phyloP scores from a whole-genome alignment of 2,888 invertebrate species.

The Cerceris ruficornis region DNA sequence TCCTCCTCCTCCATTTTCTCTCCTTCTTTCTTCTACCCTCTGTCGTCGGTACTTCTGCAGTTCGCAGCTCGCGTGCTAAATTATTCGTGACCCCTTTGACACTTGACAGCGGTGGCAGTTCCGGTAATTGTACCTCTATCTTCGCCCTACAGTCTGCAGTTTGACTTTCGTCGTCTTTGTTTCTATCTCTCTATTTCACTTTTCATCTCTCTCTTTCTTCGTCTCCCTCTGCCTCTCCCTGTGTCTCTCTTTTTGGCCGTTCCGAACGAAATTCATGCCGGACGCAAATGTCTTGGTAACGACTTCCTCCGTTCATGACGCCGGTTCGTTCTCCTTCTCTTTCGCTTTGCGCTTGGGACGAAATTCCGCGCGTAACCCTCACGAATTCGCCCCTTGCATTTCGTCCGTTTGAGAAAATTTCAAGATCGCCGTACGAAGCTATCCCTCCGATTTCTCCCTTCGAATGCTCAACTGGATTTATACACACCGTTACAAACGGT shows the following conservation, averaged over 20 bases:
- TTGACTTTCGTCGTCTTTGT: slow-evolving; percentile 31
- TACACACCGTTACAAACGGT: no score
- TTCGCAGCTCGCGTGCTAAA: slow-evolving; percentile 56
- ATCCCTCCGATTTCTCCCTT: no score
- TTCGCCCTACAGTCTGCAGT: slow-evolving; percentile 31
- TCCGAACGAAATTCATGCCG: slow-evolving; percentile 7
- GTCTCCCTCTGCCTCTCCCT: background rate
- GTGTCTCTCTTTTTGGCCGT: background rate
- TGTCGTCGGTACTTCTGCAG: slow-evolving; percentile 30
- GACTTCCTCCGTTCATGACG: slow-evolving; percentile 45
- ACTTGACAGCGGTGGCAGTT: slow-evolving; percentile 64
- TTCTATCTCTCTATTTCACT: slow-evolving; percentile 13
- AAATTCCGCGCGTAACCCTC: background rate
- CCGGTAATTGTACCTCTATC: slow-evolving; percentile 62
- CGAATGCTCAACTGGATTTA: no score
- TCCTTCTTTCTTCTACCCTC: slow-evolving; percentile 27
- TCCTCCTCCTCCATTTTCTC: slow-evolving; percentile 25
- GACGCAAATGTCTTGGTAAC: slow-evolving; percentile 19
- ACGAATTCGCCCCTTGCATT: background rate
- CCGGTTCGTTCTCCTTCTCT: slow-evolving; percentile 10
- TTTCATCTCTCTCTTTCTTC: background rate
- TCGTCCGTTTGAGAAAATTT: no score
- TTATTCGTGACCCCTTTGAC: slow-evolving; percentile 68
- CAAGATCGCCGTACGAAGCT: no score
- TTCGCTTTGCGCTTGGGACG: background rate